These are phyloP conservation scores for Pinna nobilis DNA, from an alignment of 1,140 invertebrate species.

Conservation along the genomic window DNA sequence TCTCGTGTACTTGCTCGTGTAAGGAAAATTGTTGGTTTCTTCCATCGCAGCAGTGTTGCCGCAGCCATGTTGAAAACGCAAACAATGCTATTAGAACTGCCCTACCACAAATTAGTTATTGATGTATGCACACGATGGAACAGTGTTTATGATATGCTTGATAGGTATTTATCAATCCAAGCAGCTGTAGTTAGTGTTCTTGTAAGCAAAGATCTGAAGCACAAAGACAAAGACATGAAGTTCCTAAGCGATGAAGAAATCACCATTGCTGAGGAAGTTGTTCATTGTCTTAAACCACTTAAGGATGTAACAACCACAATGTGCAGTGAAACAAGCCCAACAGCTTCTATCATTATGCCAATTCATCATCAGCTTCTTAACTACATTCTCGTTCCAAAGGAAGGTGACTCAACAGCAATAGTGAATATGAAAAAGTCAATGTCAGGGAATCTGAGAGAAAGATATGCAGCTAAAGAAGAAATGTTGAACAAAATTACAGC, in stretches of 20 bases:
- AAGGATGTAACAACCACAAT: conserved; percentile 26
- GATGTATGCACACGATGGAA: conserved; percentile 56
- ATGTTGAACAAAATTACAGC: neutral
- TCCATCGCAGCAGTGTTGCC: conserved; percentile 34
- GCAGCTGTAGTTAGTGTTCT: conserved; percentile 15
- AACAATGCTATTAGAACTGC: conserved; percentile 36
- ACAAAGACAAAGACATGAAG: conserved; percentile 18
- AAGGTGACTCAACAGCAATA: neutral
- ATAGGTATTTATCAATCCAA: conserved; percentile 44
- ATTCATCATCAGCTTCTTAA: conserved; percentile 13
- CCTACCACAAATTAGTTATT: conserved; percentile 41
- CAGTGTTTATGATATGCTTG: conserved; percentile 55
- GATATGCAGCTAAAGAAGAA: neutral
- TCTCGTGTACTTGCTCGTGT: conserved; percentile 21
- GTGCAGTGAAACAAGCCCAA: conserved; percentile 20
- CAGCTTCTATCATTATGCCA: conserved; percentile 21
- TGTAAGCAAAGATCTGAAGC: neutral
- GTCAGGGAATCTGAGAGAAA: neutral
- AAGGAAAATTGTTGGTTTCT: conserved; percentile 25
- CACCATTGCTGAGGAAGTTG: conserved; percentile 15
- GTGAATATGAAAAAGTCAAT: neutral
- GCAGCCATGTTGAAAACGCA: conserved; percentile 24
- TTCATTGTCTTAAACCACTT: conserved; percentile 14
- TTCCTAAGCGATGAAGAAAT: conserved; percentile 25
- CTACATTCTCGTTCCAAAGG: neutral